A percentile compares a stretch with the other conserved stretches of the same genome.
Conservation (phyloP, 2,888 invertebrate species). For the Drosophila lacicola region DNA sequence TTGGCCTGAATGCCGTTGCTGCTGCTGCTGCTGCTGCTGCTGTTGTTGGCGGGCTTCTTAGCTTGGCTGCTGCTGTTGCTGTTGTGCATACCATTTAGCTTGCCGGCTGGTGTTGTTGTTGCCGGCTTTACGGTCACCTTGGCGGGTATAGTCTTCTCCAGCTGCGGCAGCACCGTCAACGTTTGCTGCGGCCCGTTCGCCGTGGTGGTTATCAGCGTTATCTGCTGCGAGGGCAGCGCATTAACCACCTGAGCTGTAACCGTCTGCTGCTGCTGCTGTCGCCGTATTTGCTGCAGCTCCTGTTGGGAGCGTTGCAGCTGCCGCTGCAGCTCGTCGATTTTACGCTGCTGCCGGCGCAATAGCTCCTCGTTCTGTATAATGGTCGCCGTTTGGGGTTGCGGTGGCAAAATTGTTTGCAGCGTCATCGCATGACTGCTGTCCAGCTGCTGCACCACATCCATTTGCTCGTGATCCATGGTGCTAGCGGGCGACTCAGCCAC, state of each 20-base stretch:
- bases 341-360: slow-evolving; percentile 92
- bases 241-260: slow-evolving; percentile 77
- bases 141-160: slow-evolving; percentile 68
- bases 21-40: slow-evolving; percentile 23
- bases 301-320: slow-evolving; percentile 91
- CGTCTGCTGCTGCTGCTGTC: slow-evolving; percentile 79
- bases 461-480: slow-evolving; percentile 82
- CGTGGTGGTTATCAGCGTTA: slow-evolving; percentile 81
- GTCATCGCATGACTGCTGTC: slow-evolving; percentile 82
- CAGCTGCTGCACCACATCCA: slow-evolving; percentile 84
- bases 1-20: slow-evolving; percentile 16
- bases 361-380: slow-evolving; percentile 89
- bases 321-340: slow-evolving; percentile 94
- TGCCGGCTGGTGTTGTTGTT: slow-evolving; percentile 24
- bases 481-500: slow-evolving; percentile 74
- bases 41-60: slow-evolving; percentile 43
- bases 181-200: slow-evolving; percentile 70
- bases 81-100: slow-evolving; percentile 53
- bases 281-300: slow-evolving; percentile 89
- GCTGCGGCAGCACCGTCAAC: slow-evolving; percentile 76
- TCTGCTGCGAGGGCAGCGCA: slow-evolving; percentile 81
- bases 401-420: slow-evolving; percentile 77
- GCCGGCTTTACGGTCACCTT: slow-evolving; percentile 74
- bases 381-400: slow-evolving; percentile 83
- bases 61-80: slow-evolving; percentile 24